Conservation (phyloP, 2,113 vertebrate species). For the Silurus meridionalis region DNA sequence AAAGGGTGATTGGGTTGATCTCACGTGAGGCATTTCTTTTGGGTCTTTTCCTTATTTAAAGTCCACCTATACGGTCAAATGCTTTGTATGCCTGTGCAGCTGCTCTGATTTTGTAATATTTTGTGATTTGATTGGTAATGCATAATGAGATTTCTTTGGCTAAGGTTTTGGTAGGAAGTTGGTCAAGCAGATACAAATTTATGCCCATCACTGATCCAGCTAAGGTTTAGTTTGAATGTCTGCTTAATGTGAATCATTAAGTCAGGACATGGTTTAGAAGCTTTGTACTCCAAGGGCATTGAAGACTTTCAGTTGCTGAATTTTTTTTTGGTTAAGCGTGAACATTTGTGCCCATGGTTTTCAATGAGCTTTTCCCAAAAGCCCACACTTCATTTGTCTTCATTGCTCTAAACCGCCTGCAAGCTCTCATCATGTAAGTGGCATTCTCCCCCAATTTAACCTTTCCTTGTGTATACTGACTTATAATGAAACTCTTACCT, state of each 20-base stretch:
- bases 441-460: slow-evolving; percentile 41
- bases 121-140: background rate
- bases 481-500: slow-evolving; percentile 25
- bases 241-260: background rate
- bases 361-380: slow-evolving; percentile 30
- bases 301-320: background rate
- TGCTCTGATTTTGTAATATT: background rate
- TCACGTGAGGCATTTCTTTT: background rate
- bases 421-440: slow-evolving; percentile 64
- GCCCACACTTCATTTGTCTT: slow-evolving; percentile 33
- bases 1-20: slow-evolving; percentile 2
- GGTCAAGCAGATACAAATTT: slow-evolving; percentile 61
- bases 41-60: background rate
- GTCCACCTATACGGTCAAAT: background rate
- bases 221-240: background rate
- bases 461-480: slow-evolving; percentile 6
- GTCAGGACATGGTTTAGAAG: background rate
- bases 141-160: background rate
- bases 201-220: slow-evolving; percentile 67
- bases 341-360: slow-evolving; percentile 1
- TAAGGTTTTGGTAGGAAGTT: slow-evolving; percentile 5
- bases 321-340: slow-evolving; percentile 5
- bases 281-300: background rate
- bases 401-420: slow-evolving; percentile 42
- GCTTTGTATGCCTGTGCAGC: background rate